Evolutionary conservation across 1,140 invertebrate species (phyloP).

Genomic region (Ooceraea biroi): DNA sequence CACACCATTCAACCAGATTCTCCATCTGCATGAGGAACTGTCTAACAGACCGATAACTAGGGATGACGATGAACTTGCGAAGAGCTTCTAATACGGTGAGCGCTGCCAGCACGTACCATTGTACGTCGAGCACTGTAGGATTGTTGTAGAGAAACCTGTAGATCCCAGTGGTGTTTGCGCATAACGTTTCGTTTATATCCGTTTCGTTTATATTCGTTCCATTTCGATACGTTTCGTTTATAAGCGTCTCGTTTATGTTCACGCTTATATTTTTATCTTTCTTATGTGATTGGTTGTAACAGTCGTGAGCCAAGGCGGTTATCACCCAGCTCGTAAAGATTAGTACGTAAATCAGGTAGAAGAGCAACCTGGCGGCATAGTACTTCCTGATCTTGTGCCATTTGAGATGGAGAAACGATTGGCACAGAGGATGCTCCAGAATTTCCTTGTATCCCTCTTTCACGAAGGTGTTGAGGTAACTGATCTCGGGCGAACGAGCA

Average conservation of each 20-base stretch:
- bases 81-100: constrained; percentile 92
- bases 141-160: constrained; percentile 90
- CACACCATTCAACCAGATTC: constrained; percentile 94
- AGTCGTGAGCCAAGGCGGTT: constrained; percentile 92
- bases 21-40: constrained; percentile 93
- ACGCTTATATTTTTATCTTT: constrained; percentile 41
- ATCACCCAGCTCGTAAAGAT: constrained; percentile 92
- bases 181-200: constrained; percentile 83
- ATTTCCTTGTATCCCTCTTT: constrained; percentile 94
- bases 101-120: constrained; percentile 92
- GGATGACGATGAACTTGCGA: constrained; percentile 91
- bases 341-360: constrained; percentile 93
- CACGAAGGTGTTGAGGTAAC: constrained; percentile 93
- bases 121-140: constrained; percentile 91
- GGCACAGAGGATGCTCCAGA: constrained; percentile 92
- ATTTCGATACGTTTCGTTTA: constrained; percentile 87
- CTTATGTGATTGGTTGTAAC: constrained; percentile 89
- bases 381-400: constrained; percentile 96
- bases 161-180: constrained; percentile 91
- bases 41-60: constrained; percentile 91
- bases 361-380: constrained; percentile 92
- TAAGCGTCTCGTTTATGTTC: constrained; percentile 66
- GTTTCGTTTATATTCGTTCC: constrained; percentile 7
- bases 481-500: constrained; percentile 88
- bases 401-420: constrained; percentile 93